Base-by-base conservation (phyloP, 1,140 invertebrate species). In the Drosophila kohkoa region DNA sequence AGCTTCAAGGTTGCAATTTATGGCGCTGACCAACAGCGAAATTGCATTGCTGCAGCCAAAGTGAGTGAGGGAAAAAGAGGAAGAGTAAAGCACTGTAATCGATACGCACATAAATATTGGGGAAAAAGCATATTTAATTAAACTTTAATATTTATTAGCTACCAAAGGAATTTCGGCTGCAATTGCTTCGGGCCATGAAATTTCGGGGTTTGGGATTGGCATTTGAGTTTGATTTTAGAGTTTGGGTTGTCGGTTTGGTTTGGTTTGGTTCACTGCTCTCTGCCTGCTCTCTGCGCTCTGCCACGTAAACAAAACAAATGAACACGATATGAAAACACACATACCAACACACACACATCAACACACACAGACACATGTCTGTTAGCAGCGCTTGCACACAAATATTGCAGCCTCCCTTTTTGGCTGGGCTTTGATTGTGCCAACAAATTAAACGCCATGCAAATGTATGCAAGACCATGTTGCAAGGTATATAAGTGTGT, bases 111-210 rank as follows among this genome's bases (percentile, higher is more conserved):
- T 89, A 89, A 89, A 89, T 85, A 89, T 90, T 75, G 68, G 60
- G 51, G n/a, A 76, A 71, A 82, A 85, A 89, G 82, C 81, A 88
- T 88, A 89, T 89, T 89, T 89, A 89, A 89, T 89, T 89, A 89
- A 89, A 89, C 75, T 89, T 89, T 85, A 81, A 89, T 89, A 89
- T 89, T 89, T 89, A 89, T 89, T 89, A 89, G 85, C 85, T 85
- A 79, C 58, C 85, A 75, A 58, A 85, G 85, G 85, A 89, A 81
- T 89, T 81, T 67, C 20, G 55, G 51, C 75, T 72, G 77, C 80
- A 75, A 81, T 83, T 77, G 81, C 81, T 77, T 15, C 54, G 71
- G 60, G 77, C 64, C 38, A 48, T 20, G 25, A 30, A 63, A 62
- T 60, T 62, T 25, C 35, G 6, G 57, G 57, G 71, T 20, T 30